These are phyloP conservation scores for Drosophila imparisetae DNA, from an alignment of 2,888 invertebrate genomes.

Conservation along the genomic window DNA sequence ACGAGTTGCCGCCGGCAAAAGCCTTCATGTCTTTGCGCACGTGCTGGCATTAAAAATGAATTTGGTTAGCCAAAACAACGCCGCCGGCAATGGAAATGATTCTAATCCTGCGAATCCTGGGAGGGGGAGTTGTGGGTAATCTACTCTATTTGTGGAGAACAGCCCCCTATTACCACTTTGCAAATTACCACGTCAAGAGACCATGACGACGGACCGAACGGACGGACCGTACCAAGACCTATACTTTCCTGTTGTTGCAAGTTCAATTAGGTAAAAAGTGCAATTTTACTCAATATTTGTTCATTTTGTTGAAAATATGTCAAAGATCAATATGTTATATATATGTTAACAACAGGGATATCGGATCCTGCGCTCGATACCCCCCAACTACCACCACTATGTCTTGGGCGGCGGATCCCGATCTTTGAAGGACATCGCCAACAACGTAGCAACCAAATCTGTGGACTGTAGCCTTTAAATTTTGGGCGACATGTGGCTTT, in stretches of 20 bases:
- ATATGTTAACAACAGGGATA: no score
- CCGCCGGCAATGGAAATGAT: slow-evolving; percentile 28
- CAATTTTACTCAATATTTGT: neutral
- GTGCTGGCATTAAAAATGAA: slow-evolving; percentile 72
- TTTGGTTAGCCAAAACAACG: slow-evolving; percentile 49
- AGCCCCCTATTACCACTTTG: slow-evolving; percentile 43
- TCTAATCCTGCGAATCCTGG: slow-evolving; percentile 18
- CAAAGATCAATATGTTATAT: no score
- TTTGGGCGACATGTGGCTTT: no score
- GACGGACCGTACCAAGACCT: neutral
- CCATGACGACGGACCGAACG: neutral
- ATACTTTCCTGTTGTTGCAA: neutral
- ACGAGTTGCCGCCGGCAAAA: slow-evolving; percentile 52
- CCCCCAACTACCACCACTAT: no score
- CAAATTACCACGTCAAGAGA: slow-evolving; percentile 40
- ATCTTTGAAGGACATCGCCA: no score
- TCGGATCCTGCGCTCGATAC: no score
- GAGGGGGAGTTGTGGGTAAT: slow-evolving; percentile 15
- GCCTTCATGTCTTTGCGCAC: slow-evolving; percentile 61
- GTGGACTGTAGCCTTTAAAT: no score
- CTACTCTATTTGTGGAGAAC: slow-evolving; percentile 26
- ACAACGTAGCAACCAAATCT: no score
- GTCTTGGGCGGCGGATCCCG: no score
- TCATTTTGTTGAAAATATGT: no score
- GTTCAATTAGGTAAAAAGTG: neutral